Base-by-base conservation (phyloP, 1,140 invertebrate species). In the Lordiphosa collinella region DNA sequence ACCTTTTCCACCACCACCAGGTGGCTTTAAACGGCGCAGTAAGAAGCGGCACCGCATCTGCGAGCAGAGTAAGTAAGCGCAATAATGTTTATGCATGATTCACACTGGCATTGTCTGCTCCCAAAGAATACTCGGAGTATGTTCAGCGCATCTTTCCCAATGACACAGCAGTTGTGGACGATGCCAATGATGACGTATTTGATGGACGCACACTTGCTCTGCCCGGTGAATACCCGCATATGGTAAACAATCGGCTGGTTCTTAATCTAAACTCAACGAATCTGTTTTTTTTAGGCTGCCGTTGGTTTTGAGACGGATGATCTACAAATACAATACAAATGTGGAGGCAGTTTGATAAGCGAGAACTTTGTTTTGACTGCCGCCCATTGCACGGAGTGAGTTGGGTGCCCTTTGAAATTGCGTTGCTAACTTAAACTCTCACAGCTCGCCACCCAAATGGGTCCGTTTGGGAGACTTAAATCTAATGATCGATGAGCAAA, bases 171-270 rank as follows among this genome's bases (percentile, higher is more conserved):
- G 70, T 70, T 9, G 55, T 44, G 3, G 68, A 60, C 8, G 82
- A 88, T 36, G 86, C 85, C 7, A 87, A 78, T 4, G 86, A 86
- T 25, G 64, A 61, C 3, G 71, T 86, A 12, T 88, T 88, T 34
- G 70, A 88, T 56, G 89, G 89, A 1, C 85, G 89, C 1, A 37
- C 71, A 6, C 56, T 76, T 32, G 88, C 88, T 12, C 47, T 53
- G n/a, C 80, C 82, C 12, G 84, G 79, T 34, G 86, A 90, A 80
- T 90, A 87, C 67, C 89, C 89, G 0, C 89, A 90, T 31, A 90
- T 90, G 89, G 89, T 88, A 73, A 10, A 16, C 34, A 44, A 56
- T 56, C 60, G 53, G 32, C 7, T 6, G 14, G 13, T 12, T 2
- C 13, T 29, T 32, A 47, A 53, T 35, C 25, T 25, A n/a, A 61